Base-by-base conservation (phyloP, 2,888 invertebrate species). In the Drosophila cyrtoloma region DNA sequence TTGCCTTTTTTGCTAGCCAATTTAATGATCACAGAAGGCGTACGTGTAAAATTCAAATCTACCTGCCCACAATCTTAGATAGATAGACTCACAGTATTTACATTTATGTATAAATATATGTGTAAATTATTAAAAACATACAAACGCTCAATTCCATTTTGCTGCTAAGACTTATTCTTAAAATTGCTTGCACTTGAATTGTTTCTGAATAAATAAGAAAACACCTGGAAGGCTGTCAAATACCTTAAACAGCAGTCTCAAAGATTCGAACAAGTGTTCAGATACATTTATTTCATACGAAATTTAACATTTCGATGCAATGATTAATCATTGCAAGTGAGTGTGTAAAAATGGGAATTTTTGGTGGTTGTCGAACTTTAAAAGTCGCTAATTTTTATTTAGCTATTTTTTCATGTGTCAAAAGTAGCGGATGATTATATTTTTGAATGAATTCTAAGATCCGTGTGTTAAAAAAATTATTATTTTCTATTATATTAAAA, bases 1-100 rank as follows among this genome's bases (percentile, higher is more conserved):
- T 75, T 68, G 71, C 91, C 89, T 80, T 86, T 80, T 84, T 61
- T 47, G 69, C 42, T 73, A 90, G 70, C 67, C 77, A 86, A 80
- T 71, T 75, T 50, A 42, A 10, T 47, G 16, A 56, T 44, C 28
- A 14, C 32, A 19, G 79, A 79, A 56, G 79, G 79, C 62, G 83
- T 56, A 42, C 33, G 51, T 66, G 75, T 65, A 57, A 62, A 66
- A 59, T 74, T 74, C 51, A 69, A 57, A 82, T 65, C n/a, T 5
- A 39, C 28, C 79, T 82, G 68, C 82, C 78, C 68, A 79, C 82
- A 53, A 67, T 32, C 12, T n/a, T 3, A 60, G 26, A 30, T n/a
- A 37, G 16, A 9, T 19, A 33, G n/a, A 26, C 28, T 26, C 19
- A 26, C n/a, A 26, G 32, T 56, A 39, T 51, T n/a, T 33, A 16